Conservation (phyloP, 2,113 vertebrate species). For the Cryptotis parvus region DNA sequence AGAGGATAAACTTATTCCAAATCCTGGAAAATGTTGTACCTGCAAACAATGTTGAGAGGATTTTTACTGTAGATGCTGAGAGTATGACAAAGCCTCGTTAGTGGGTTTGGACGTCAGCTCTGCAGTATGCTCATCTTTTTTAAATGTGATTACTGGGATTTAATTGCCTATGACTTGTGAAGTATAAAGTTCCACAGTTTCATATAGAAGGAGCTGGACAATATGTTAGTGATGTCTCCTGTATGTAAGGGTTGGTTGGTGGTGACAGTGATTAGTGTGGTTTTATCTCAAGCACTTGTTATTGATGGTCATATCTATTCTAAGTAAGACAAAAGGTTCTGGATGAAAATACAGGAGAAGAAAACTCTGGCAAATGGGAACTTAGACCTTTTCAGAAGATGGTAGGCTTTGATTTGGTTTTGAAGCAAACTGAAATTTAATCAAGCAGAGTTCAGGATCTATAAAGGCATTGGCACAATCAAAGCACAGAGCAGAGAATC, state of each 20-base stretch:
- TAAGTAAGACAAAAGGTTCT: background rate
- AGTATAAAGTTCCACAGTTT: background rate
- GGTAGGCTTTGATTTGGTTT: background rate
- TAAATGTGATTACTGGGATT: background rate
- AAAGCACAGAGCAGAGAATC: background rate
- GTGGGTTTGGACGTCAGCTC: background rate
- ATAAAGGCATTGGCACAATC: background rate
- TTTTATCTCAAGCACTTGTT: background rate
- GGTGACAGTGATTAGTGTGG: background rate
- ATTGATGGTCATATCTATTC: background rate
- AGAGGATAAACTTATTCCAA: background rate
- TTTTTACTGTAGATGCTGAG: background rate
- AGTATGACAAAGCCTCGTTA: background rate
- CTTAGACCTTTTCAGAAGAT: background rate
- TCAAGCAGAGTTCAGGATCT: background rate
- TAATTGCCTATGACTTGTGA: background rate
- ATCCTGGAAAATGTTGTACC: background rate
- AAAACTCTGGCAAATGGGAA: background rate
- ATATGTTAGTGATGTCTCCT: background rate
- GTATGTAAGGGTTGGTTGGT: background rate
- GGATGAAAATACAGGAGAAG: background rate
- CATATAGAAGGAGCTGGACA: background rate
- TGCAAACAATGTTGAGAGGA: background rate
- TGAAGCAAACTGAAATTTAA: constrained; percentile 14
- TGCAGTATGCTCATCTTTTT: background rate